Conservation (phyloP, 2,888 invertebrate genomes). For the Stictocephala bisonia region DNA sequence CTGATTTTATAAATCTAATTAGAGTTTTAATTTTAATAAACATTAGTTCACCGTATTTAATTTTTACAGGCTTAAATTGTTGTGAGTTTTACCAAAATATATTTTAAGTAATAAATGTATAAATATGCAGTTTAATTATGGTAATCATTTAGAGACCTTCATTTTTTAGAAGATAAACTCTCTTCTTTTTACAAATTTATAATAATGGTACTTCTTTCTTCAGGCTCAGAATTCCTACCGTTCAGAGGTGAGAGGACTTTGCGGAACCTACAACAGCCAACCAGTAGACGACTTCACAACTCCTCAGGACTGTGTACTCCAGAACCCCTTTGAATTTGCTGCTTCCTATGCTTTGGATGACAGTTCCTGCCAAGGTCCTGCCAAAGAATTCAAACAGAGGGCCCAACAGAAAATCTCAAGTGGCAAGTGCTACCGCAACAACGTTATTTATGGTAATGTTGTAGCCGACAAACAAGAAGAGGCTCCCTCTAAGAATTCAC, state of each 20-base stretch:
- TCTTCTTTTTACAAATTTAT: not conserved
- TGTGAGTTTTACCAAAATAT: no score
- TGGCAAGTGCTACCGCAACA: slow-evolving; percentile 50
- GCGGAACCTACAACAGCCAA: slow-evolving; percentile 74
- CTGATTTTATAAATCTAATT: no score
- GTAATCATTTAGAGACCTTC: no score
- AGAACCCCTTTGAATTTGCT: slow-evolving; percentile 68
- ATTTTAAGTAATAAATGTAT: no score
- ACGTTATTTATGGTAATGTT: slow-evolving; percentile 55
- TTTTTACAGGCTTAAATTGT: no score
- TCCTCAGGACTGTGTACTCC: slow-evolving; percentile 69
- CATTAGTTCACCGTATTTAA: no score
- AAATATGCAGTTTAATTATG: no score
- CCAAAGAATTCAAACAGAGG: slow-evolving; percentile 63
- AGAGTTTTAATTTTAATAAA: no score
- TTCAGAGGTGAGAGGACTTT: slow-evolving; percentile 72
- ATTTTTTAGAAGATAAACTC: no score
- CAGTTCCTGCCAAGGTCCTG: slow-evolving; percentile 53
- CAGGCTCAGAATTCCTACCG: slow-evolving; percentile 66
- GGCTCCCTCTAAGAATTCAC: slow-evolving; percentile 42
- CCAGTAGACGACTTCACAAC: slow-evolving; percentile 70
- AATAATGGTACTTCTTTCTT: slow-evolving; percentile 6
- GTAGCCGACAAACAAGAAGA: slow-evolving; percentile 51
- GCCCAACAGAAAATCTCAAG: slow-evolving; percentile 57
- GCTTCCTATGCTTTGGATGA: slow-evolving; percentile 69